Conservation (phyloP, 2,888 invertebrate genomes). For the Choreutis nemorana region DNA sequence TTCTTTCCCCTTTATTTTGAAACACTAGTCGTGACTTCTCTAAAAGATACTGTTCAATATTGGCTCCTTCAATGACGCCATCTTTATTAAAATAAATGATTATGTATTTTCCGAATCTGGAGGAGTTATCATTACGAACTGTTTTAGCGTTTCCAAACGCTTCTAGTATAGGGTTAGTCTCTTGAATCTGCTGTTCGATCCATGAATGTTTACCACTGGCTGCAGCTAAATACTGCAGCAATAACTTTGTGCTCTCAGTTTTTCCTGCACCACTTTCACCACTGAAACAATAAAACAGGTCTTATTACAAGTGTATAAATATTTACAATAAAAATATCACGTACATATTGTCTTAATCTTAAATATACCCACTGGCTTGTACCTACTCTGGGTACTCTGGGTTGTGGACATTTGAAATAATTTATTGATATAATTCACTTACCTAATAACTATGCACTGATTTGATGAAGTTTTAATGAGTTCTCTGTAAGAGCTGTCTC, state of each 20-base stretch:
- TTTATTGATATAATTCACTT: too few relatives aligned
- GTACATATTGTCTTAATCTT: too few relatives aligned
- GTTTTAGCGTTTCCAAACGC: conserved; percentile 98
- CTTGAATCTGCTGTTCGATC: conserved; percentile 97
- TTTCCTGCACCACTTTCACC: conserved; percentile 97
- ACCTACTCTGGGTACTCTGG: too few relatives aligned
- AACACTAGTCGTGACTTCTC: conserved; percentile 93
- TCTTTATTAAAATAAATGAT: conserved; percentile 85
- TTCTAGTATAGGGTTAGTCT: conserved; percentile 96
- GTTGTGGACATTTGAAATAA: too few relatives aligned
- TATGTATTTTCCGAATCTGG: conserved; percentile 95
- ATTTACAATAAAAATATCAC: too few relatives aligned
- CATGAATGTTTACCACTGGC: conserved; percentile 95
- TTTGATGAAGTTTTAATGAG: conserved; percentile 78
- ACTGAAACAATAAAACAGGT: too few relatives aligned
- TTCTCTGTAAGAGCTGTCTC: conserved; percentile 87
- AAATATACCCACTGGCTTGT: too few relatives aligned
- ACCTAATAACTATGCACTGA: conserved; percentile 96
- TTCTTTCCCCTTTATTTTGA: conserved; percentile 89
- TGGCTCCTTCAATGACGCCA: conserved; percentile 91
- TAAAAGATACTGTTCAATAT: conserved; percentile 92
- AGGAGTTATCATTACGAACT: conserved; percentile 94
- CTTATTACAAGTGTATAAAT: too few relatives aligned
- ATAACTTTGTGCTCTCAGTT: conserved; percentile 94
- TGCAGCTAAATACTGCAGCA: conserved; percentile 92